These are phyloP conservation scores for Catharus minimus DNA, from an alignment of 2,113 vertebrate species.

Conservation along the genomic window DNA sequence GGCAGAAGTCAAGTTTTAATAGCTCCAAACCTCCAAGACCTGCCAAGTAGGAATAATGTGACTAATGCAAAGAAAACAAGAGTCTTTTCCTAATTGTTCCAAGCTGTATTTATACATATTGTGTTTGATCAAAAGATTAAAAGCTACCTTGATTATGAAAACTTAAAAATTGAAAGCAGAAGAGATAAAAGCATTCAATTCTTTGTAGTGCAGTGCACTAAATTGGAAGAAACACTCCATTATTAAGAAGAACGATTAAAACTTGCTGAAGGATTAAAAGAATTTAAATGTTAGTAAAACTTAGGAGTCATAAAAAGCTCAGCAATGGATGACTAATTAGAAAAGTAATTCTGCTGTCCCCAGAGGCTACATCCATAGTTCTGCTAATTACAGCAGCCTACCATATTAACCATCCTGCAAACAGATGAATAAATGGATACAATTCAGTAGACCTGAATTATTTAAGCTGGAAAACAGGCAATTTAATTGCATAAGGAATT, in stretches of 20 bases:
- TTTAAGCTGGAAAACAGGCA: conserved; percentile 17
- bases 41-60: background rate
- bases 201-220: background rate
- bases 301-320: background rate
- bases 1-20: background rate
- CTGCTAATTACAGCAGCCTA: background rate
- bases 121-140: background rate
- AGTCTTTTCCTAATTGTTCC: background rate
- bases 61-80: background rate
- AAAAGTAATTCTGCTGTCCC: conserved; percentile 2
- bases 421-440: conserved; percentile 10
- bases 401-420: background rate
- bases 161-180: background rate
- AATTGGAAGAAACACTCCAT: background rate
- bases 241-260: conserved; percentile 1
- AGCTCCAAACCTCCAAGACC: background rate
- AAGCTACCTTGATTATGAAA: background rate
- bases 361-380: background rate
- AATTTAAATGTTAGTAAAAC: conserved; percentile 32
- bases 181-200: background rate
- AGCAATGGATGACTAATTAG: conserved; percentile 5
- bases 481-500: conserved; percentile 33
- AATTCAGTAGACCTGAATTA: conserved; percentile 25
- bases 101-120: background rate
- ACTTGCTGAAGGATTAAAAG: background rate